These are phyloP conservation scores for Morone saxatilis DNA, from an alignment of 2,113 vertebrate species.

Conservation along the genomic window DNA sequence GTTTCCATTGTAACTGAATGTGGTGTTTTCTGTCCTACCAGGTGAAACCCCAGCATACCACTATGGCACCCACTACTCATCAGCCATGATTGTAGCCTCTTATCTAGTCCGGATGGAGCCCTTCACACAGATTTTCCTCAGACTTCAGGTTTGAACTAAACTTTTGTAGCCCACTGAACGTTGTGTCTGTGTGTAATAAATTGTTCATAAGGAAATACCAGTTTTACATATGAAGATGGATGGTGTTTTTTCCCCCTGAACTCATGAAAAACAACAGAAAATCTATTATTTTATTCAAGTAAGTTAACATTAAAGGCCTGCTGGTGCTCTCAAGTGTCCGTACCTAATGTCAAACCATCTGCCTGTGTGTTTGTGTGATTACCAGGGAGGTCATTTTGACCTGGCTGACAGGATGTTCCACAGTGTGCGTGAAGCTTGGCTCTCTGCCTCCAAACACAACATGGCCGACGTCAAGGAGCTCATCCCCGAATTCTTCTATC, in stretches of 20 bases:
- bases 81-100: conserved; percentile 98
- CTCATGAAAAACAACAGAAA: background rate
- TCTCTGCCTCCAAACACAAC: conserved; percentile 98
- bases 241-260: background rate
- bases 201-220: too few species aligned
- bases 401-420: conserved; percentile 99
- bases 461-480: conserved; percentile 99
- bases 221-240: background rate
- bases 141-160: conserved; percentile 90
- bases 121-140: conserved; percentile 97
- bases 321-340: background rate
- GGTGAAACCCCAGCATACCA: conserved; percentile 98
- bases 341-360: background rate
- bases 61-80: conserved; percentile 98
- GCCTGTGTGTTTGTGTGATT: conserved; percentile 7
- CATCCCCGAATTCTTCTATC: conserved; percentile 98
- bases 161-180: background rate
- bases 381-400: conserved; percentile 97
- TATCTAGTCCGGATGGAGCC: conserved; percentile 98
- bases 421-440: conserved; percentile 97
- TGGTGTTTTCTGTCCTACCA: conserved; percentile 57
- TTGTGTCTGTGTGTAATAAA: background rate
- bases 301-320: background rate
- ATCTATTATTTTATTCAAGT: background rate
- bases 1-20: background rate